Evolutionary conservation across 2,797 vertebrate species (phyloP).

Genomic region (Rhadinocentrus ornatus): DNA sequence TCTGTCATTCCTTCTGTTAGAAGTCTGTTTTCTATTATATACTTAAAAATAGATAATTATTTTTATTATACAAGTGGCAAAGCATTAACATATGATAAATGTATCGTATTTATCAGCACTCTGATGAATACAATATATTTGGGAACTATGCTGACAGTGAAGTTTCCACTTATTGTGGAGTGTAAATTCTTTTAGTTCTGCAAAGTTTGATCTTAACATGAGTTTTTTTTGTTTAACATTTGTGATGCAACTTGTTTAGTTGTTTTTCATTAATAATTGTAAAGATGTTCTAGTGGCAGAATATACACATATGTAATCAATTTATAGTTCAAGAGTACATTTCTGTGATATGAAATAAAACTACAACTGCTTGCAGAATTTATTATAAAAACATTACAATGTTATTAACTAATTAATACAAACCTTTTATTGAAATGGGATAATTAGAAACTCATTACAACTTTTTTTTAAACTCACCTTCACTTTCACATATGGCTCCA

Average conservation of each 20-base stretch:
- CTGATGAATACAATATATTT: neutral
- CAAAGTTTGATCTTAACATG: neutral
- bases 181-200: neutral
- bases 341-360: neutral
- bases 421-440: neutral
- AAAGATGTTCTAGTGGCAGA: neutral
- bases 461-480: neutral
- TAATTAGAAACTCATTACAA: neutral
- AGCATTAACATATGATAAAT: too few relatives aligned
- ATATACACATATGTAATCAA: neutral
- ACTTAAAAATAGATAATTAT: neutral
- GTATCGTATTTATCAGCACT: too few relatives aligned
- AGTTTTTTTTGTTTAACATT: neutral
- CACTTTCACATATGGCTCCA: neutral
- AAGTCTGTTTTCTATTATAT: neutral
- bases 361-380: neutral
- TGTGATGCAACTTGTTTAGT: neutral
- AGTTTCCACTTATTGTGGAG: neutral
- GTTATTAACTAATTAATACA: neutral
- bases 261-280: neutral
- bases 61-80: too few relatives aligned
- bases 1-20: conserved; percentile 11
- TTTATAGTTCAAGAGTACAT: neutral
- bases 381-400: neutral
- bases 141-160: neutral